Base-by-base conservation (phyloP, 30 jellyfish, hydroid and myxozoan genomes). In the Haliclystus octoradiatus region DNA sequence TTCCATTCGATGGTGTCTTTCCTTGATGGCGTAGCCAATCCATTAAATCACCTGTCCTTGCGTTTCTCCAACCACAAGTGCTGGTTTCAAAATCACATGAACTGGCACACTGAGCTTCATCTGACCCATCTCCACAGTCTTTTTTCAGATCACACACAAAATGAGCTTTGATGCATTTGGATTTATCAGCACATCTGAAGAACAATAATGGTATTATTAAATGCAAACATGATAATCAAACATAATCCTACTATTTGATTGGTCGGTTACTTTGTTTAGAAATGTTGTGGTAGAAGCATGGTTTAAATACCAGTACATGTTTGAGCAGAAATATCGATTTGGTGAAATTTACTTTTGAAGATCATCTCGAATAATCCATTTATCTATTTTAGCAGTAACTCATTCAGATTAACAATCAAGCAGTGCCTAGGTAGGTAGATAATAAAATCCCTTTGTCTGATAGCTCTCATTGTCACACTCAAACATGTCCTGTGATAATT, bases 1-100 rank as follows among this genome's bases (percentile, higher is more conserved):
- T 91, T 2, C 94, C 95, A 74, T 91, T 91, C 0, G 95, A 76
- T 31, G 93, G 94, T 4, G 99, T 91, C 65, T 78, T 80, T 47
- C 99, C 99, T 73, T 83, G 95, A 60, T 78, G 95, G 51, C 94
- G 62, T 13, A 22, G 49, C 99, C 99, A 91, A 62, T 91, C 99
- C 95, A 91, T 80, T 26, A 68, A 46, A 63, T 91, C 99, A 9
- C 92, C 94, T 31, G 26, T 64, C 62, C 72, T 46, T 1, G 95
- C 69, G 62, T 91, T 91, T 24, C 27, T 49, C 99, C 99, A 91
- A 24, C 80, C 84, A 52, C 99, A 91, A 25, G 66, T 49, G 49
- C 85, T 82, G 0, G 53, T 66, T 33, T 91, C 99, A 75, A 82
- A 91, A 35, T 91, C 95, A 63, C 99, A 91, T 15, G 88, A 30